Evolutionary conservation across 2,888 invertebrate genomes (phyloP).

Genomic region (Crossocerus cetratus): DNA sequence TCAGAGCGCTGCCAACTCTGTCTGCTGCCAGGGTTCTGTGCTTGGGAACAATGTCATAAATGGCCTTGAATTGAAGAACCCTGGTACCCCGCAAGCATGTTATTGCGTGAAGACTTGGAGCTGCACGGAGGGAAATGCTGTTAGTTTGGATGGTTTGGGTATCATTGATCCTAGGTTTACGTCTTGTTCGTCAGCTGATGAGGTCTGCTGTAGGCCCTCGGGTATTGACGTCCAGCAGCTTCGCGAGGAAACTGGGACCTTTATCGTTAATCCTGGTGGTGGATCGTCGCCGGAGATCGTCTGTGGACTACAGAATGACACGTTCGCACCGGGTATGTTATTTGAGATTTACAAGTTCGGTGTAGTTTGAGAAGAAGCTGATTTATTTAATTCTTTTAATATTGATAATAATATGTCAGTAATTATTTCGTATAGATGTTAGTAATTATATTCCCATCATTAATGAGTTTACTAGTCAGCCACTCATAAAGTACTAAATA

Average conservation of each 20-base stretch:
- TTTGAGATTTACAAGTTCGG: not conserved
- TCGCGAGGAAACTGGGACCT: not conserved
- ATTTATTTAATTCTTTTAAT: too few species aligned
- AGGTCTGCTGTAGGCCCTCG: slow-evolving; percentile 65
- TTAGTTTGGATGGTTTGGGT: slow-evolving; percentile 61
- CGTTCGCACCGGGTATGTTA: slow-evolving; percentile 57
- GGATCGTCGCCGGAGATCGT: slow-evolving; percentile 10
- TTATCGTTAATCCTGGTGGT: slow-evolving; percentile 30
- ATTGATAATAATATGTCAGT: not conserved
- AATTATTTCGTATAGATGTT: not conserved
- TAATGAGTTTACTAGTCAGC: too few species aligned
- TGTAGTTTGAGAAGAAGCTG: too few species aligned
- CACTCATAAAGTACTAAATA: too few species aligned
- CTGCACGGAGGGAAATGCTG: slow-evolving; percentile 61
- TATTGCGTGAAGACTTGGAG: slow-evolving; percentile 63
- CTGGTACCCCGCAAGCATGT: slow-evolving; percentile 68
- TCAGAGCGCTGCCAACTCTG: slow-evolving; percentile 10
- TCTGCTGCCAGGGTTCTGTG: slow-evolving; percentile 19
- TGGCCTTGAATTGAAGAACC: slow-evolving; percentile 46
- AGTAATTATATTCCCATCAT: too few species aligned
- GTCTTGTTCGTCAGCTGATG: slow-evolving; percentile 67
- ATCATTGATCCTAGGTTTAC: slow-evolving; percentile 70
- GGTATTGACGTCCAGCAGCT: slow-evolving; percentile 2
- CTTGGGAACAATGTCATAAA: slow-evolving; percentile 15
- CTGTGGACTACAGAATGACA: slow-evolving; percentile 63